Evolutionary conservation across 2,888 invertebrate genomes (phyloP).

Genomic region (Drosophila meridiana): DNA sequence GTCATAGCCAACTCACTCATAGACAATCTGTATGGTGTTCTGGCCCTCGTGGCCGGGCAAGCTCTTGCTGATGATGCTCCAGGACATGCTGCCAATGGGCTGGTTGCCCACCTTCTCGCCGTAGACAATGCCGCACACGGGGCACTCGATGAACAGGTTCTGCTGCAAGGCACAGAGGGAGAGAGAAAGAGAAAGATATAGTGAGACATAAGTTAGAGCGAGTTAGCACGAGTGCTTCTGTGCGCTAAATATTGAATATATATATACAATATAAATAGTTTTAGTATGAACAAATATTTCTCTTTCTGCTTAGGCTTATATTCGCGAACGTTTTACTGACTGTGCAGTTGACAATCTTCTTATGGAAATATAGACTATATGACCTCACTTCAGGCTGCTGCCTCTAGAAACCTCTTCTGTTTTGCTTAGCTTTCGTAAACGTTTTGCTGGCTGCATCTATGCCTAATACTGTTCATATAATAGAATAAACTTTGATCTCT

Average conservation of each 20-base stretch:
- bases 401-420: neutral
- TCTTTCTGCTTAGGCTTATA: neutral
- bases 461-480: too few relatives aligned
- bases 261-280: neutral
- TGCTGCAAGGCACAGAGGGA: constrained; percentile 47
- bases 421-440: neutral
- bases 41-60: constrained; percentile 88
- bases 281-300: neutral
- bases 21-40: constrained; percentile 93
- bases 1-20: constrained; percentile 87
- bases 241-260: neutral
- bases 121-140: constrained; percentile 93
- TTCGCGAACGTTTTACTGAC: neutral
- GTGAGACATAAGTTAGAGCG: constrained; percentile 7
- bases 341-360: neutral
- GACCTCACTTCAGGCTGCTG: neutral
- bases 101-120: constrained; percentile 93
- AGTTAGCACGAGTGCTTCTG: neutral
- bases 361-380: too few relatives aligned
- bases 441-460: too few relatives aligned
- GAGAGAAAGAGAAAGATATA: neutral
- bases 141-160: constrained; percentile 92
- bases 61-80: constrained; percentile 89
- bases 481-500: too few relatives aligned
- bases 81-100: constrained; percentile 93